Evolutionary conservation across 2,797 vertebrate genomes (phyloP), one percentile per base, ranked within the genome.

Genomic region (Megaceryle alcyon): DNA sequence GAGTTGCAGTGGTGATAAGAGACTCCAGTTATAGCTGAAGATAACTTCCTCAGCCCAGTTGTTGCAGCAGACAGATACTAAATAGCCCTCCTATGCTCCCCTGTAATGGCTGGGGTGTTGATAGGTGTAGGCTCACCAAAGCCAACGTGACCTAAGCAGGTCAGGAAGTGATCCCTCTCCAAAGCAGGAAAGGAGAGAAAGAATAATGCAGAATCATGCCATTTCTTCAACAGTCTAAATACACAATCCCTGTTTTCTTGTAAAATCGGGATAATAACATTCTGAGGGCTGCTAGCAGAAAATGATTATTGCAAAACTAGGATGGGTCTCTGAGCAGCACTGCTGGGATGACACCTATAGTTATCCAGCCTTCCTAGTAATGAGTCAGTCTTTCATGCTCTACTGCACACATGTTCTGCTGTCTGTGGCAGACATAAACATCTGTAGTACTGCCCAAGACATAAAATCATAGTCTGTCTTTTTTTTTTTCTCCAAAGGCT

Each of bases 351-450:
- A 77, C 76, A 93, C 26, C 72, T 81, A 23, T 22, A 89, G 71
- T 85, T 85, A 93, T 6, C 54, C 82, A 91, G 61, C 26, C 72
- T 86, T 90, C 69, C 51, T 12, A 65, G 73, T 68, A 94, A 88
- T 6, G 2, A 88, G 46, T 31, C 75, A 93, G 56, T 33, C 51
- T 76, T 97, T 92, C 70, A 76, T 70, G 92, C 64, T 57, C 76
- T 51, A 48, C 10, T 88, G 82, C 65, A 90, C 33, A 70, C 31
- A 56, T n/a, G 26, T 79, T 82, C 70, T 72, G n/a, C 41, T 88
- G 49, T 51, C 86, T 84, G 82, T 65, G 82, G 28, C 2, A 61
- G 21, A 46, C 51, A 91, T 35, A 86, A 92, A 76, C 35, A 84
- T 60, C 44, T 86, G 70, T 66, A 86, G 88, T 51, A 81, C 56